phyloP scores from a whole-genome alignment of 2,797 vertebrate species.

The Lepidocolaptes lacrymiger region DNA sequence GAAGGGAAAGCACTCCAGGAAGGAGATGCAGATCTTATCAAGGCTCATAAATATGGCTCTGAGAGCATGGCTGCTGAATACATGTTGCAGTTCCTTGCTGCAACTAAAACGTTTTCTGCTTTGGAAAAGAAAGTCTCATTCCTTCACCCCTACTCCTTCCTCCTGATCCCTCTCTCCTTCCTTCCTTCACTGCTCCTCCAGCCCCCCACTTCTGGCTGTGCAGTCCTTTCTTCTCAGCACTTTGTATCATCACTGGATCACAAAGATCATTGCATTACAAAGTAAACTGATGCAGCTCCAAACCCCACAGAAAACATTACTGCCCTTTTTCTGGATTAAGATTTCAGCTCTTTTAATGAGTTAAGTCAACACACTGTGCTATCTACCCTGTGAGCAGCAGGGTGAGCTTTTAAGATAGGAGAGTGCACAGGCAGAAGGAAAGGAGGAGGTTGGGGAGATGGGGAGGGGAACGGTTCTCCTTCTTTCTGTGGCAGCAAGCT shows the following conservation, averaged over 20 bases:
- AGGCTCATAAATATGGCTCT: not conserved
- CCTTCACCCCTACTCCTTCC: not conserved
- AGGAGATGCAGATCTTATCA: not conserved
- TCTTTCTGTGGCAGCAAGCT: not conserved
- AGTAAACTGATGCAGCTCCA: not conserved
- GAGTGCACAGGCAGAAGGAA: not conserved
- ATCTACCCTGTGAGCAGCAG: not conserved
- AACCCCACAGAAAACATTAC: not conserved
- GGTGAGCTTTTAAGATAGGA: not conserved
- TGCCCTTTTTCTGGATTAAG: not conserved
- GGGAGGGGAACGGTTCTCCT: not conserved
- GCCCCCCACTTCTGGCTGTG: not conserved
- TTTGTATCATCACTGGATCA: not conserved
- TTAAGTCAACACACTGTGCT: not conserved
- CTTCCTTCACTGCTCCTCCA: not conserved
- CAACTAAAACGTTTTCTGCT: not conserved
- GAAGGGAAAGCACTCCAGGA: not conserved
- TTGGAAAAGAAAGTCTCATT: not conserved
- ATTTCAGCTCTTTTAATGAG: not conserved
- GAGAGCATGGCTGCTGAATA: not conserved
- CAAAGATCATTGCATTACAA: not conserved
- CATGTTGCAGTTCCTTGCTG: not conserved
- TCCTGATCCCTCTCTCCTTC: not conserved
- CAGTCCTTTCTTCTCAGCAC: not conserved
- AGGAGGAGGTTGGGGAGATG: not conserved